These are phyloP conservation scores for Sterrhoptilus dennistouni DNA, from an alignment of 2,113 vertebrate genomes.

Conservation along the genomic window DNA sequence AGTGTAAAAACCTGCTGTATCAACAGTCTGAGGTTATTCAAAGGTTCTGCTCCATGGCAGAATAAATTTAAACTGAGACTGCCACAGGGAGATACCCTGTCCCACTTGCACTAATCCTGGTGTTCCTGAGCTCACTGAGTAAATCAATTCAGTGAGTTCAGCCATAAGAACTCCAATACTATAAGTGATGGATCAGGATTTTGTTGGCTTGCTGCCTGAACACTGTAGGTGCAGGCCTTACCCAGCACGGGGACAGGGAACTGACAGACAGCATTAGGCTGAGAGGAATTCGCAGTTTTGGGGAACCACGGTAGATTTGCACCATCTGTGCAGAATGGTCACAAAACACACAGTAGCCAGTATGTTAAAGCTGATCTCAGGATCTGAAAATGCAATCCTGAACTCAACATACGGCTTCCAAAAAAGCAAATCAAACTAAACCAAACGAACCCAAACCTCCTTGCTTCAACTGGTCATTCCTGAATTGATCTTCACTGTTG, in stretches of 20 bases:
- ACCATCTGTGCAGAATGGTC: not conserved
- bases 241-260: accelerated
- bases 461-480: not conserved
- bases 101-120: accelerated
- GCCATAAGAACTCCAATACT: not conserved
- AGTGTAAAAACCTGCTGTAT: not conserved
- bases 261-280: not conserved
- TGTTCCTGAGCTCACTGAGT: accelerated
- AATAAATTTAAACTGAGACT: not conserved
- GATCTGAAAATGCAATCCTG: not conserved
- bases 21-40: not conserved
- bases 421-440: not conserved
- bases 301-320: accelerated
- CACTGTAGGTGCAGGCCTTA: no score
- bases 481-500: not conserved
- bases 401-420: not conserved
- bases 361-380: not conserved
- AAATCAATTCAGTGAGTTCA: not conserved
- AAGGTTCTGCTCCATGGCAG: not conserved
- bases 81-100: not conserved
- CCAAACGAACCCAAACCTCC: not conserved
- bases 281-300: accelerated
- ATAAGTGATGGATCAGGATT: not conserved
- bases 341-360: accelerated
- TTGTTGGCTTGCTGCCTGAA: not conserved